A percentile compares a stretch with the other conserved stretches of the same genome.
These are phyloP conservation scores for Ophioninae sp. DNA, from an alignment of 2,888 invertebrate species.

Conservation along the genomic window DNA sequence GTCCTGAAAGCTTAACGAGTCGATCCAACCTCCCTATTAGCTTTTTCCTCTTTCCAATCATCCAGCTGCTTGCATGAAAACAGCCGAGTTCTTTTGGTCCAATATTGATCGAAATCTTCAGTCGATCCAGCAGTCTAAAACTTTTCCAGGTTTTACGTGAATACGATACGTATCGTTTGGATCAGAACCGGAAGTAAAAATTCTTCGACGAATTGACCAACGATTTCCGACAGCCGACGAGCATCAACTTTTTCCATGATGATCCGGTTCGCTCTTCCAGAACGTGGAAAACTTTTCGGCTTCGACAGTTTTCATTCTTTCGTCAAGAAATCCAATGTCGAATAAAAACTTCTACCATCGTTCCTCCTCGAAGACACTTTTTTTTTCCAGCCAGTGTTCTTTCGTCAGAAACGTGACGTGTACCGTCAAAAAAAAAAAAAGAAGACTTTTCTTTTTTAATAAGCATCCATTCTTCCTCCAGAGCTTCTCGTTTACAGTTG, in stretches of 20 bases:
- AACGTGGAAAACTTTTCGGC: conserved; percentile 18
- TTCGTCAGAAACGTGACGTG: conserved; percentile 16
- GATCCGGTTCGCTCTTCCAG: conserved; percentile 3
- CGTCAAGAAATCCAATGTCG: conserved; percentile 28
- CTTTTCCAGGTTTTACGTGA: conserved; percentile 11
- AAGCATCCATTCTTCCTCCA: conserved; percentile 55
- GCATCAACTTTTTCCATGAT: conserved; percentile 38
- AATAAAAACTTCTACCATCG: conserved; percentile 14
- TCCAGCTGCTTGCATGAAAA: conserved; percentile 51
- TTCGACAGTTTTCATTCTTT: conserved; percentile 35
- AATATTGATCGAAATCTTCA: background rate
- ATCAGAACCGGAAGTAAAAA: conserved; percentile 31
- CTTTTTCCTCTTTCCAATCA: conserved; percentile 42
- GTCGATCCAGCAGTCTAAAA: background rate
- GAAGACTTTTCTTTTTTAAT: conserved; percentile 55
- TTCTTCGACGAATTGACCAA: conserved; percentile 35
- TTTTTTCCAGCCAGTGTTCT: background rate
- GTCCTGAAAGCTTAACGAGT: too few species aligned
- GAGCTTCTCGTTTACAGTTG: conserved; percentile 67
- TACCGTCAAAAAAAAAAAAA: conserved; percentile 30
- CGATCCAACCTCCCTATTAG: background rate
- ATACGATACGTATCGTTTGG: conserved; percentile 4
- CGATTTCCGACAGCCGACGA: conserved; percentile 57
- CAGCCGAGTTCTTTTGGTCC: conserved; percentile 30
- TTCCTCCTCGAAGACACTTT: conserved; percentile 31